phyloP scores from a whole-genome alignment of 2,113 vertebrate species.

The Kobus ellipsiprymnus region DNA sequence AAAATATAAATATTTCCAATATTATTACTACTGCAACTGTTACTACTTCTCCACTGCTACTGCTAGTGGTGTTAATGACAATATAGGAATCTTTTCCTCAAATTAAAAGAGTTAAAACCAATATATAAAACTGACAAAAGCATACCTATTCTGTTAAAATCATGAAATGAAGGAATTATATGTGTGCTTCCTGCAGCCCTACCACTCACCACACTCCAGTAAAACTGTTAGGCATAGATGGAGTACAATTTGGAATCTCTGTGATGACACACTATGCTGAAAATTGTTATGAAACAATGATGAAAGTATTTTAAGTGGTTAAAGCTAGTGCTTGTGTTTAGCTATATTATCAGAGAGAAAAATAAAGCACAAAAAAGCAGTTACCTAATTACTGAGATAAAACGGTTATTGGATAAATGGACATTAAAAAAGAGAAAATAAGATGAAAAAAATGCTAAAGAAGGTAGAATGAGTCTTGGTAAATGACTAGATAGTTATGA shows the following conservation, averaged over 20 bases:
- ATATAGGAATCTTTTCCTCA: neutral
- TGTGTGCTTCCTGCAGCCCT: fast-evolving
- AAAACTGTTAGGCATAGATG: neutral
- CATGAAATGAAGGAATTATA: neutral
- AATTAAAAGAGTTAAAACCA: neutral
- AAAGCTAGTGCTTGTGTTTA: neutral
- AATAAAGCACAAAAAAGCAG: neutral
- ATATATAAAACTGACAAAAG: neutral
- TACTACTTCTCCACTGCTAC: neutral
- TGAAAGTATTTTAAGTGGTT: neutral
- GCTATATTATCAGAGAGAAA: neutral
- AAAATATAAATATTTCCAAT: neutral
- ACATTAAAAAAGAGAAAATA: neutral
- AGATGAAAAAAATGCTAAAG: neutral
- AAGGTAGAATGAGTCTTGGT: neutral
- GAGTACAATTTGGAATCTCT: neutral
- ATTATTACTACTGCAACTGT: neutral
- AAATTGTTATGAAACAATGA: neutral
- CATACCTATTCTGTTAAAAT: neutral
- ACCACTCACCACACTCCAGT: neutral
- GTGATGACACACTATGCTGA: neutral
- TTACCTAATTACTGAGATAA: neutral
- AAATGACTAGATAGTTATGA: neutral
- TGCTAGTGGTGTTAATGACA: neutral
- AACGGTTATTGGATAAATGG: neutral